Percentiles rank a stretch among this genome's conserved stretches.
phyloP scores from a whole-genome alignment of 2,113 vertebrate species.

The Pungitius pungitius region DNA sequence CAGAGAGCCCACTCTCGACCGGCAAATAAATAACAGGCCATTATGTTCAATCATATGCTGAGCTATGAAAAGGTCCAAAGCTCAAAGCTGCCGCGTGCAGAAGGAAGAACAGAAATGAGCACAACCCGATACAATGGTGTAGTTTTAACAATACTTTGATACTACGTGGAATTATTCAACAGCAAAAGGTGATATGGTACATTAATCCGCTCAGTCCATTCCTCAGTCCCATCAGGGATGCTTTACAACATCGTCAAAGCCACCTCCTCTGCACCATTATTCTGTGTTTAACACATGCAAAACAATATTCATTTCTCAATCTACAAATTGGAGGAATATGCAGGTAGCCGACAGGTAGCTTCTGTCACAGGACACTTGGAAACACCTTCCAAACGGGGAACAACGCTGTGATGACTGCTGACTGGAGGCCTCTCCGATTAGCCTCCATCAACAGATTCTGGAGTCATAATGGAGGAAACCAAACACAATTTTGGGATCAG shows the following conservation, averaged over 20 bases:
- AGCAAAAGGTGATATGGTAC: neutral
- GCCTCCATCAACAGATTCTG: too few relatives aligned
- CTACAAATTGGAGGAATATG: neutral
- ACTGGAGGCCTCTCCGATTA: too few relatives aligned
- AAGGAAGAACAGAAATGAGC: neutral
- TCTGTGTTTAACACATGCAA: neutral
- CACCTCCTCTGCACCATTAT: neutral
- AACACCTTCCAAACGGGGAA: neutral
- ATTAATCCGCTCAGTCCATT: neutral
- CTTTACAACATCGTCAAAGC: neutral
- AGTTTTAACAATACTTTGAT: neutral
- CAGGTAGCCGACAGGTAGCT: neutral
- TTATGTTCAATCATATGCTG: slow-evolving; percentile 78
- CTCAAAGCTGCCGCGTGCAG: slow-evolving; percentile 39
- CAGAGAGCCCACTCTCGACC: slow-evolving; percentile 69
- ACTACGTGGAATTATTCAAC: neutral
- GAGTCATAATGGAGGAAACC: too few relatives aligned
- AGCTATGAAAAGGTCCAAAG: slow-evolving; percentile 61
- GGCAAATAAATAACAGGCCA: slow-evolving; percentile 77
- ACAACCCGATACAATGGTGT: neutral
- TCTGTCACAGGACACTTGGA: neutral
- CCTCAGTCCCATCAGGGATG: neutral
- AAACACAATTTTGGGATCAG: too few relatives aligned
- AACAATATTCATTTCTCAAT: neutral
- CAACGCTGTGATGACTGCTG: neutral